Base-by-base conservation (phyloP, 2,797 vertebrate species). In the Valencia hispanica region DNA sequence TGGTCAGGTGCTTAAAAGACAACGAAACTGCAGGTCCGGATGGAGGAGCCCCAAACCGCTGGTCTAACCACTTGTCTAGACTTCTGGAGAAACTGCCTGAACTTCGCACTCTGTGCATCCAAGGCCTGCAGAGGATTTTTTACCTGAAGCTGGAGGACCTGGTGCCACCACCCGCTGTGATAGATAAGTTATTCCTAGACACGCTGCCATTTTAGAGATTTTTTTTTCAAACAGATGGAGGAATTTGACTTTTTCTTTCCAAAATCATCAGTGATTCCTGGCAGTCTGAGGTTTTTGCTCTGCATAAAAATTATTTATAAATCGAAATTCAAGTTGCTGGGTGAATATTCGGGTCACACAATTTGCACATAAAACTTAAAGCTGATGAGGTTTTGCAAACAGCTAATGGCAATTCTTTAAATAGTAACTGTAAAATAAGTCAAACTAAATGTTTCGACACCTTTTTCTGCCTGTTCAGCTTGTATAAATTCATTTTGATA, bases 111-210 rank as follows among this genome's bases (percentile, higher is more conserved):
- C 95, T 99, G 91, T 99, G 98, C 94, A 97, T 97, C 39, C 98
- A 98, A 84, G 98, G 98, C 87, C 95, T 99, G 88, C 98, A 99
- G 90, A 97, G 98, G 93, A 99, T 99, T 92, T 99, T 99, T 95
- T 99, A 99, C 91, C 92, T 99, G 94, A 99, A 99, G 94, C 96
- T 99, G 87, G 98, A 99, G 88, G 98, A 99, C 72, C 94, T 99
- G 95, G 98, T 99, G 91, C 96, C 98, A 6, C 98, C 98, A 4
- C 98, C 98, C 74, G 97, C 98, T 85, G 96, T 97, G 86, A 98
- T 99, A 75, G 98, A 99, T 94, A 99, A 98, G 94, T 96, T 99
- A 86, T 99, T 99, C 79, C 96, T 98, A 79, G 98, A 99, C 94
- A 99, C 98, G 75, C 91, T 99, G 92, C 98, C 98, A 25, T 99